Base-by-base conservation (phyloP, 1,140 invertebrate genomes). In the Arion vulgaris region DNA sequence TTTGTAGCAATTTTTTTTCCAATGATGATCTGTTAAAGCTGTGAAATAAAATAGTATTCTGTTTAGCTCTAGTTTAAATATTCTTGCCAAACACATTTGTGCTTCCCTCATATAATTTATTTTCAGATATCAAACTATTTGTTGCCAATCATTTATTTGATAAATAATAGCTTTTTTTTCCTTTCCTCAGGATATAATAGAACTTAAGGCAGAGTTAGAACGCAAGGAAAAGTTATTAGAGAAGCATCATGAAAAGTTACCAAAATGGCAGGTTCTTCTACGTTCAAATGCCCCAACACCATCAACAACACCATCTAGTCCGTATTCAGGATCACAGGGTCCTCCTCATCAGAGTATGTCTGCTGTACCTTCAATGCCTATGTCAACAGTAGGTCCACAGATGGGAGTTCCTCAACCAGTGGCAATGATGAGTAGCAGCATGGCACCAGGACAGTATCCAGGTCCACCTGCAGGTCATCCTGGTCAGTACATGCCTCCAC, bases 221-320 rank as follows among this genome's bases (percentile, higher is more conserved):
- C 93, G 97, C 7, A 98, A 98, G 91, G 97, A 98, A 81, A 95
- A 96, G 77, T 92, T 98, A 0, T 94, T 98, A 9, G 95, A 97
- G 87, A 95, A 96, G 71, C 97, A 98, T 89, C 96, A 97, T 89
- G 97, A 98, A 49, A 97, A 97, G 90, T 95, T 98, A 62, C 94
- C 95, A 23, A 94, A 96, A 68, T 98, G 97, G 97, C 97, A 98
- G 90, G 95, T 94, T 87, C 92, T 98, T 39, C 92, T 98, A 19
- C 75, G 81, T 28, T 49, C 83, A 38, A 85, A 81, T 36, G 74
- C 79, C 41, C 75, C 84, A 28, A 53, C 80, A 7, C 72, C 83
- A 41, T 68, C 81, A 19, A 66, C 76, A 72, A 81, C 84, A 75
- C 45, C 72, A 23, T 51, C 77, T 28, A 62, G 74, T 66, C 81